Conservation (phyloP, 2,888 invertebrate genomes). For the Lasioglossum malachurum region DNA sequence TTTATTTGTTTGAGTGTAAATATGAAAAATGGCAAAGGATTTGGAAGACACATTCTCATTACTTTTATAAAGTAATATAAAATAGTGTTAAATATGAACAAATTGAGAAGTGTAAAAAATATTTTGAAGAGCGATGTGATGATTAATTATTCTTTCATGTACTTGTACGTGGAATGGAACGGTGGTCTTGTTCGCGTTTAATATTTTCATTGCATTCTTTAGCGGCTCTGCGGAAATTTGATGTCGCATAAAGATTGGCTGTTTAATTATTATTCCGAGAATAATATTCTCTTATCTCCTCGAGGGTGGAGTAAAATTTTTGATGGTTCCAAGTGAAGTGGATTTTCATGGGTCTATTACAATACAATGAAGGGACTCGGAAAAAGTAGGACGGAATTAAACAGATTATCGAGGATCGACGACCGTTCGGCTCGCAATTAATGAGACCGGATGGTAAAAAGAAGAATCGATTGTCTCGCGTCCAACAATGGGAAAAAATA, state of each 20-base stretch:
- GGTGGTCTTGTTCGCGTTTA: too few species aligned
- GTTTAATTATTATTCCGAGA: background rate
- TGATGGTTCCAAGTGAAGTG: background rate
- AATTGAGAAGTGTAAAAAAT: too few species aligned
- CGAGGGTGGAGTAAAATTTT: background rate
- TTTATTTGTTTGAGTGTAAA: too few species aligned
- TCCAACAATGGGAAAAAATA: slow-evolving; percentile 13
- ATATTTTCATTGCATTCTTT: too few species aligned
- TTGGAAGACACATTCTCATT: too few species aligned
- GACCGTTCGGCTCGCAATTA: background rate
- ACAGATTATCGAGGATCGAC: background rate
- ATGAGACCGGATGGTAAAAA: slow-evolving; percentile 1
- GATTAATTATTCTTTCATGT: too few species aligned
- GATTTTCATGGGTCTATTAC: background rate
- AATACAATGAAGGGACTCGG: background rate
- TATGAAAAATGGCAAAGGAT: too few species aligned
- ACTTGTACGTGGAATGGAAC: too few species aligned
- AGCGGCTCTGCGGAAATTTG: background rate
- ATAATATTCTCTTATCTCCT: background rate
- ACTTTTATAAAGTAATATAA: too few species aligned
- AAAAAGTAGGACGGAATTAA: slow-evolving; percentile 1
- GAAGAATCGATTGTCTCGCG: slow-evolving; percentile 10
- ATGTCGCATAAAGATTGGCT: background rate
- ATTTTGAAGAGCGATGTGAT: too few species aligned
- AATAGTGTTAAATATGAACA: too few species aligned